Evolutionary conservation across 2,797 vertebrate species (phyloP), one percentile per base, ranked within the genome.

Genomic region (Neosalanx taihuensis): DNA sequence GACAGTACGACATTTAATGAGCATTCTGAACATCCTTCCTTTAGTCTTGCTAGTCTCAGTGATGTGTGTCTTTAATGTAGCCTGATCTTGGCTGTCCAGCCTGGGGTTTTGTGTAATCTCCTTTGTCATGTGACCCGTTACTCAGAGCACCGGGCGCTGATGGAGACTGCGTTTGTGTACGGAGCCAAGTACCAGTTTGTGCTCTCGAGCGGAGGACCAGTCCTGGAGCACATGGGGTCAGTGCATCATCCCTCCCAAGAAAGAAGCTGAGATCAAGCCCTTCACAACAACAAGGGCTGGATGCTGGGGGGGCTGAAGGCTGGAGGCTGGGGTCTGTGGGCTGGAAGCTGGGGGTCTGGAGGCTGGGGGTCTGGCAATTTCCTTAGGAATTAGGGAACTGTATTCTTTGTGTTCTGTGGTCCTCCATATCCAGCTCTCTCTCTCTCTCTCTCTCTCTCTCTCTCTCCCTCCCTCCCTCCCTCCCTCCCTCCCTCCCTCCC

Each of bases 141-240:
- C 87, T 10, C 76, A 96, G 97, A 97, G 81, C 96, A 99, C 86
- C 91, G 96, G 79, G 94, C 95, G 0, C 89, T 98, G 78, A 98
- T 99, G 97, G 97, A 98, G 90, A 92, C 93, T 0, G 96, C 95
- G 1, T 99, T 97, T 72, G 96, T 95, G 41, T 97, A 98, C 7
- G 96, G 96, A 58, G 92, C 93, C 58, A 90, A 89, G 29, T 93
- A 96, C 80, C 95, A 96, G 84, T 99, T 99, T 88, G 94, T 97
- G 73, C 91, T 98, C 80, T 97, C 95, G 26, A 98, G 95, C 0
- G 96, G 97, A 81, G 91, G 89, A 1, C 86, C 87, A 0, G 84
- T 99, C 63, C 77, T 98, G 75, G 92, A 93, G 79, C 90, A 91
- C 69, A 63, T 95, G 15, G 91, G 94, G 97, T 98, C 89, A 2